A percentile compares a stretch with the other conserved stretches of the same genome.
phyloP scores from a whole-genome alignment of 2,797 vertebrate species.

The Cyprinella venusta region DNA sequence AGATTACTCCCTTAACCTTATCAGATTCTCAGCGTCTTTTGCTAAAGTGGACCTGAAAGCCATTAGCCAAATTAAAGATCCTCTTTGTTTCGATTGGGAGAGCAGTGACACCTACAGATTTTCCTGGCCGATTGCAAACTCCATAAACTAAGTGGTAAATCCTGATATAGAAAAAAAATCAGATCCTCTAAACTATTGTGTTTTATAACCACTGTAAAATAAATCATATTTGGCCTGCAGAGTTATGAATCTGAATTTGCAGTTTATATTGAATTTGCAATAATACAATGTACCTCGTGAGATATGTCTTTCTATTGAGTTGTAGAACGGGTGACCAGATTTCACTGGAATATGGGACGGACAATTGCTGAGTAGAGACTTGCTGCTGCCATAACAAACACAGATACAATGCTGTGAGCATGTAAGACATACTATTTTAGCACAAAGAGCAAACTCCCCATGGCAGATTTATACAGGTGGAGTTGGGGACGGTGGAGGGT shows the following conservation, averaged over 20 bases:
- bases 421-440: not conserved
- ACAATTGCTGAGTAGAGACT: not conserved
- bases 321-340: not conserved
- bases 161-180: not conserved
- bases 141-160: not conserved
- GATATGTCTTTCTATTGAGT: not conserved
- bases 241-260: not conserved
- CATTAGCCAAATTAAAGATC: conserved; percentile 61
- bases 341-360: not conserved
- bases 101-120: not conserved
- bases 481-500: not conserved
- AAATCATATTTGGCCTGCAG: not conserved
- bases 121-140: conserved; percentile 6
- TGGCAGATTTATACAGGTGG: not conserved
- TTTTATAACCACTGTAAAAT: not conserved
- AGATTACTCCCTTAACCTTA: conserved; percentile 59
- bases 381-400: not conserved
- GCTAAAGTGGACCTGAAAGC: conserved; percentile 50
- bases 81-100: conserved; percentile 30
- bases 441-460: not conserved
- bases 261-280: not conserved
- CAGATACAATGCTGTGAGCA: not conserved
- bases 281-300: not conserved
- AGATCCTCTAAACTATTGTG: not conserved
- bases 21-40: conserved; percentile 47